phyloP scores from a whole-genome alignment of 2,888 invertebrate species.

The Vesta saturnalis region DNA sequence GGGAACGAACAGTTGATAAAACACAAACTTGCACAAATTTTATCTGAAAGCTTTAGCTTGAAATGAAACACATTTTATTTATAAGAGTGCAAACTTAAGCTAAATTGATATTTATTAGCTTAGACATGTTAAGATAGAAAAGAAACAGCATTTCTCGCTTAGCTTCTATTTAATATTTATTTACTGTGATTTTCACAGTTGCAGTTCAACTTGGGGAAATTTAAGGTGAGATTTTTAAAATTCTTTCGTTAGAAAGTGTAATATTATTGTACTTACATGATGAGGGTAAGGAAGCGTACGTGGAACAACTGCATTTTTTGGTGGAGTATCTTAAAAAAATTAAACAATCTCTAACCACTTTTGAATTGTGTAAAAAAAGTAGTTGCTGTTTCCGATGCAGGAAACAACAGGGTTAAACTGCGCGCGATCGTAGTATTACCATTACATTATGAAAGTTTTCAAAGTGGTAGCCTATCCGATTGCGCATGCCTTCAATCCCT shows the following conservation, averaged over 20 bases:
- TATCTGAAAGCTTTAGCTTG: conserved; percentile 23
- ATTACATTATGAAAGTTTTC: conserved; percentile 42
- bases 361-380: conserved; percentile 17
- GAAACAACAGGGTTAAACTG: conserved; percentile 42
- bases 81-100: conserved; percentile 31
- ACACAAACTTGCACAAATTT: conserved; percentile 23
- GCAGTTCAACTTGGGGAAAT: background rate
- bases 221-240: background rate
- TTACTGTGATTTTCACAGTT: background rate
- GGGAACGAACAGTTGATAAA: conserved; percentile 33
- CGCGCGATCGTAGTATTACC: conserved; percentile 42
- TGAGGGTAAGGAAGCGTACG: background rate
- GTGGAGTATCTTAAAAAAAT: background rate
- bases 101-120: conserved; percentile 46
- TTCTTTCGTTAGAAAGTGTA: background rate
- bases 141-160: conserved; percentile 35
- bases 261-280: background rate
- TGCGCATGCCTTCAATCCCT: conserved; percentile 38
- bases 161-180: conserved; percentile 13
- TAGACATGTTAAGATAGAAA: conserved; percentile 19
- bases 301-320: too few relatives aligned
- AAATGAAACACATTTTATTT: conserved; percentile 42
- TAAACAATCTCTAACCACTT: background rate
- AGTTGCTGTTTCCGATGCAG: conserved; percentile 30
- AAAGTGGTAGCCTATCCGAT: conserved; percentile 38